These are phyloP conservation scores for Kryptolebias marmoratus DNA, from an alignment of 2,113 vertebrate species.

Conservation along the genomic window DNA sequence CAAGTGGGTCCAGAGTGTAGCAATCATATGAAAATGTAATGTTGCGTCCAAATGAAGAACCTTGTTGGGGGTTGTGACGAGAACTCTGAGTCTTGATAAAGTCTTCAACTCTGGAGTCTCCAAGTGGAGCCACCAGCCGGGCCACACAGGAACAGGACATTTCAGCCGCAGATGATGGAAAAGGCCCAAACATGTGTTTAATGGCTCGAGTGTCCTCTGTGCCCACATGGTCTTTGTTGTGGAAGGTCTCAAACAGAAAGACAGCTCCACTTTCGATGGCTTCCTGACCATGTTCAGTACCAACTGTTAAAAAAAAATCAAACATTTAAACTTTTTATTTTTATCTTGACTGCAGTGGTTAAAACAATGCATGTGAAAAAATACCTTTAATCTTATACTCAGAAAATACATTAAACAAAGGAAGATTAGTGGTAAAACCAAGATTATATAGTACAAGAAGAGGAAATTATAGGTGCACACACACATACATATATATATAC, in stretches of 20 bases:
- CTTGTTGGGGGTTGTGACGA: conserved; percentile 51
- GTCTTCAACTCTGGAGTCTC: conserved; percentile 82
- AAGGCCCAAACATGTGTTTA: conserved; percentile 96
- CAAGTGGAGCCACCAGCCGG: conserved; percentile 82
- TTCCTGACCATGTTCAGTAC: conserved; percentile 88
- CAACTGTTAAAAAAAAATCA: conserved; percentile 82
- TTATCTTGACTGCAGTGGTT: not conserved
- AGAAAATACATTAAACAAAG: no score
- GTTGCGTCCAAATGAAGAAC: conserved; percentile 86
- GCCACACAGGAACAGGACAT: conserved; percentile 83
- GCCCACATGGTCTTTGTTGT: conserved; percentile 87
- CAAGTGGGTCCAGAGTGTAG: conserved; percentile 87
- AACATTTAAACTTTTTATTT: not conserved
- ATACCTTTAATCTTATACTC: no score
- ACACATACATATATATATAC: no score
- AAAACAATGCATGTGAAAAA: no score
- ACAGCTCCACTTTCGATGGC: conserved; percentile 90
- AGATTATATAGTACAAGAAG: no score
- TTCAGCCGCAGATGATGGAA: conserved; percentile 89
- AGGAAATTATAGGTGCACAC: no score
- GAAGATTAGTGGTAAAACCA: no score
- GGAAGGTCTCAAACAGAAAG: conserved; percentile 93
- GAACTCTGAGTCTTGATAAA: conserved; percentile 82
- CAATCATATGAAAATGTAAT: conserved; percentile 92
- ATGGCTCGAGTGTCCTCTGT: conserved; percentile 90